phyloP scores from a whole-genome alignment of 2,888 invertebrate species.

The Bugula neritina region DNA sequence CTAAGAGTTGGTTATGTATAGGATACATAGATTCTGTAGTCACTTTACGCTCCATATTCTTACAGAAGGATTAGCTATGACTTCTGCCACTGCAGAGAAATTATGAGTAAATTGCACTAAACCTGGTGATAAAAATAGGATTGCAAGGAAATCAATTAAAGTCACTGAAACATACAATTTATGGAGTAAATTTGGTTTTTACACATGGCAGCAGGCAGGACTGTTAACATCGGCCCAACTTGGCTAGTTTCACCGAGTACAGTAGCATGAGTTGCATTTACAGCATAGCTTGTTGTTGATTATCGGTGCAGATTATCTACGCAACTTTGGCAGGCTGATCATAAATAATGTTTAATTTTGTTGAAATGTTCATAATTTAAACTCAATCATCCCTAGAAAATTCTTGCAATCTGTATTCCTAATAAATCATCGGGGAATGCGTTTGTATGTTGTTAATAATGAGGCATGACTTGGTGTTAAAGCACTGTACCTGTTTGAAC shows the following conservation, averaged over 20 bases:
- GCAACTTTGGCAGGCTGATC: neutral
- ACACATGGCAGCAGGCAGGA: neutral
- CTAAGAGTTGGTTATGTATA: too few relatives aligned
- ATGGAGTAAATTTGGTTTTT: neutral
- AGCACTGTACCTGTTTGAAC: neutral
- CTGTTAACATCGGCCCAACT: too few relatives aligned
- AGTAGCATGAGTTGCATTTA: too few relatives aligned
- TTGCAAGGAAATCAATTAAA: neutral
- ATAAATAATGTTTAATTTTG: conserved; percentile 18
- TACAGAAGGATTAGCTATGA: too few relatives aligned
- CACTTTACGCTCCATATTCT: too few relatives aligned
- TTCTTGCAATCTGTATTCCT: neutral
- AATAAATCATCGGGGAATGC: conserved; percentile 10
- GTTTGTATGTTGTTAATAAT: neutral
- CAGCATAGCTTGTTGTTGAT: too few relatives aligned
- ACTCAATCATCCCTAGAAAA: conserved; percentile 21
- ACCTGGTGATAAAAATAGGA: neutral
- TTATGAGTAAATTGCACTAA: neutral
- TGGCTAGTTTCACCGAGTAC: too few relatives aligned
- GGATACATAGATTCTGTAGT: too few relatives aligned
- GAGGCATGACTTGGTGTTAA: neutral
- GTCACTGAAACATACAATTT: neutral
- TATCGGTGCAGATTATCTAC: conserved; percentile 8
- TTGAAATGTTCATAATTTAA: conserved; percentile 22
- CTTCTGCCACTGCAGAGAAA: too few relatives aligned